Evolutionary conservation across 2,888 invertebrate species (phyloP), one percentile per base, ranked within the genome.

Genomic region (Holacanthella duospinosa): DNA sequence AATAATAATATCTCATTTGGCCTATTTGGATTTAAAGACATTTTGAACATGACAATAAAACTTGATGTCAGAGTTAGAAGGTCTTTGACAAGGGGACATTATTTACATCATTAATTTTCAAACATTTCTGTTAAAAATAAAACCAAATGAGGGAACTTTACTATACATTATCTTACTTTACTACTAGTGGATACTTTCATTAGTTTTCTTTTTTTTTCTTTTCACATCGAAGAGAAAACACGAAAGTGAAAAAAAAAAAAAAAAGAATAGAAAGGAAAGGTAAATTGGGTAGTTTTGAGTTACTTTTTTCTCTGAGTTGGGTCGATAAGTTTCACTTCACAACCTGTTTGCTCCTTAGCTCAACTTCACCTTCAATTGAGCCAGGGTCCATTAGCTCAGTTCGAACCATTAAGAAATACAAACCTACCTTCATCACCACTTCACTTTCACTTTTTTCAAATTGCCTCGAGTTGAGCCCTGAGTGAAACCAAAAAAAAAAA

Each of bases 331-430:
- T 48, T 48, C 48, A 9, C 48, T 4, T 64, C 64, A 61, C 64
- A 64, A 64, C 64, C 64, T 64, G 64, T 64, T 64, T 61, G 61
- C 64, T 64, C 48, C n/a, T 21, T 21, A 21, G 4, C 48, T 21
- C n/a, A 4, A 48, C 48, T 48, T 48, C 48, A 48, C 48, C 19
- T 48, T 48, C 48, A 48, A 48, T 48, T n/a, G 48, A n/a, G 48
- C 36, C 36, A n/a, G n/a, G 21, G 48, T 48, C 48, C 48, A 48
- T 48, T 48, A 48, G 21, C 19, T 48, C 4, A 9, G 6, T 36
- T 36, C 16, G 55, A n/a, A 26, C 19, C 27, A 55, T 55, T 26
- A 55, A n/a, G 54, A n/a, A 53, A n/a, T 9, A 53, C 21, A 6
- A 25, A 3, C 27, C 19, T 21, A 48, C 48, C 48, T 21, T 48